A percentile compares a stretch with the other conserved stretches of the same genome.
These are phyloP conservation scores for Rhimphoctona megacephalus DNA, from an alignment of 2,888 invertebrate species.

Conservation along the genomic window DNA sequence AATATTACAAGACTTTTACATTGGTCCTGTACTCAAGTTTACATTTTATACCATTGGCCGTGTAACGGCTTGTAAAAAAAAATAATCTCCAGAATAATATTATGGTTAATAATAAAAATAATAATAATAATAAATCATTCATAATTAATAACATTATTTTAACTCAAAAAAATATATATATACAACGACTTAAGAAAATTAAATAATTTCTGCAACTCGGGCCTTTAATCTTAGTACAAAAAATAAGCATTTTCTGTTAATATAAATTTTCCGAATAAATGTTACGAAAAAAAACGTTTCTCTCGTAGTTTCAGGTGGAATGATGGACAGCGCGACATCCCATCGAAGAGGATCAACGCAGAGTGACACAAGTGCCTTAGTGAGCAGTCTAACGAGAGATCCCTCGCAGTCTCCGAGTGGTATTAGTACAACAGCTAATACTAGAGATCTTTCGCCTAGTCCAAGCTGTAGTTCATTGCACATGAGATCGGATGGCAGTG, in stretches of 20 bases:
- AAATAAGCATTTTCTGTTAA: not conserved
- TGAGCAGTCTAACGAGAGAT: slow-evolving; percentile 88
- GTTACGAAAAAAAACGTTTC: not conserved
- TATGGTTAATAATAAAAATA: not conserved
- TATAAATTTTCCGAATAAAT: not conserved
- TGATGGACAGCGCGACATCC: slow-evolving; percentile 84
- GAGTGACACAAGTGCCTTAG: slow-evolving; percentile 88
- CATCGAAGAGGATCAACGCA: slow-evolving; percentile 86
- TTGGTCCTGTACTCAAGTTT: not conserved
- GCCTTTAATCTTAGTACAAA: not conserved
- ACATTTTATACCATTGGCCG: not conserved
- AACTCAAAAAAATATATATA: not conserved
- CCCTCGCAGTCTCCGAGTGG: slow-evolving; percentile 87
- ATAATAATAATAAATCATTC: not conserved
- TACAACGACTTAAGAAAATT: not conserved
- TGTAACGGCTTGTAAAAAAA: not conserved
- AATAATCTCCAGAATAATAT: not conserved
- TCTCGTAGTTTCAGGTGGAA: slow-evolving; percentile 84
- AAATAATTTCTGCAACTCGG: not conserved
- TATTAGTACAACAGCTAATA: slow-evolving; percentile 83
- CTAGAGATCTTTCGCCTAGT: slow-evolving; percentile 86
- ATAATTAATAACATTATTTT: not conserved
- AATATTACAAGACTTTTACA: not conserved
- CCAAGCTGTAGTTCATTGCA: slow-evolving; percentile 86
- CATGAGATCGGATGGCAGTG: slow-evolving; percentile 85